A percentile compares a stretch with the other conserved stretches of the same genome.
Evolutionary conservation across 2,888 invertebrate genomes (phyloP).

Genomic region (Clepsis dumicolana): DNA sequence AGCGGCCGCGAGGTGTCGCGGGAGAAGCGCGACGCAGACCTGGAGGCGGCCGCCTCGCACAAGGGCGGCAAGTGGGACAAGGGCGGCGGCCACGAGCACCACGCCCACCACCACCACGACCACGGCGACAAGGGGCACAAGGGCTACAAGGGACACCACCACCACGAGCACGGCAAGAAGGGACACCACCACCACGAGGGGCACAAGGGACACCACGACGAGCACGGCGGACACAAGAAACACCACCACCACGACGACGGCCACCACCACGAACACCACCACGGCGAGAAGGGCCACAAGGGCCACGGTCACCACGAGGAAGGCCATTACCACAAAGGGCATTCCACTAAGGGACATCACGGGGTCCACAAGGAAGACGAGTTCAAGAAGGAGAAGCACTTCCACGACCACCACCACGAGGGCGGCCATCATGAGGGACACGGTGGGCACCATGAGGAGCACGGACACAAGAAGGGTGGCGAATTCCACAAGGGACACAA

Average conservation of each 20-base stretch:
- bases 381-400: conserved; percentile 94
- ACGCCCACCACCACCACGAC: conserved; percentile 87
- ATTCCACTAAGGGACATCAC: conserved; percentile 94
- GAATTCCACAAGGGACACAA: conserved; percentile 93
- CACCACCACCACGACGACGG: conserved; percentile 89
- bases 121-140: conserved; percentile 91
- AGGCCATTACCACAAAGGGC: conserved; percentile 93
- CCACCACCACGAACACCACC: conserved; percentile 88
- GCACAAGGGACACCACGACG: conserved; percentile 87
- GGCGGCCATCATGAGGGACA: conserved; percentile 93
- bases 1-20: conserved; percentile 83
- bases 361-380: conserved; percentile 94
- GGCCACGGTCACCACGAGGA: conserved; percentile 84
- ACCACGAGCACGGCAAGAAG: conserved; percentile 89
- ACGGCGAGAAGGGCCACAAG: conserved; percentile 89
- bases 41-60: conserved; percentile 82
- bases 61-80: conserved; percentile 82
- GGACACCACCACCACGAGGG: conserved; percentile 91
- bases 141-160: conserved; percentile 89
- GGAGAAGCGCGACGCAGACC: conserved; percentile 81
- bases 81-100: conserved; percentile 89
- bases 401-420: conserved; percentile 93
- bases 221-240: conserved; percentile 88
- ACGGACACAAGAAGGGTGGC: conserved; percentile 93
- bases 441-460: conserved; percentile 92